These are phyloP conservation scores for Hydraecia micacea DNA, from an alignment of 2,888 invertebrate genomes.

Conservation along the genomic window DNA sequence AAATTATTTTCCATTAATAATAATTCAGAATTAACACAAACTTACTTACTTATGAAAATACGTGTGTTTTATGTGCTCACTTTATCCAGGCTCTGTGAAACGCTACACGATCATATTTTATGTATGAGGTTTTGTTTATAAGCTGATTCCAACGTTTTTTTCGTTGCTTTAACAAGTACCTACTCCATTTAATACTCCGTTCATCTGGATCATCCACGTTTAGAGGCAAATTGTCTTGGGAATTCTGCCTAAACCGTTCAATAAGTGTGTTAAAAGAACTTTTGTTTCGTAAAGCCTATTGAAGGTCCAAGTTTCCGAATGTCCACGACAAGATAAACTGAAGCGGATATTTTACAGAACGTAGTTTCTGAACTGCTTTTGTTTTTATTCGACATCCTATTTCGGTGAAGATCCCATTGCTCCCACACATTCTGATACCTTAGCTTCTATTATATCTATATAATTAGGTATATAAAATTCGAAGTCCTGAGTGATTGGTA, in stretches of 20 bases:
- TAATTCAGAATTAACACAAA: slow-evolving; percentile 13
- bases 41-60: slow-evolving; percentile 1
- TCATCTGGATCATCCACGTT: slow-evolving; percentile 35
- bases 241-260: slow-evolving; percentile 18
- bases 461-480: too few species aligned
- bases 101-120: slow-evolving; percentile 15
- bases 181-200: slow-evolving; percentile 23
- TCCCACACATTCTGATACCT: background rate
- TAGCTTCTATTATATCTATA: too few species aligned
- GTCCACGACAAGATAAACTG: slow-evolving; percentile 33
- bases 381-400: slow-evolving; percentile 30
- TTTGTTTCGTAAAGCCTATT: slow-evolving; percentile 48
- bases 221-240: slow-evolving; percentile 24
- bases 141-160: slow-evolving; percentile 31
- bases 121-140: slow-evolving; percentile 35
- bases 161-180: slow-evolving; percentile 6
- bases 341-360: slow-evolving; percentile 41
- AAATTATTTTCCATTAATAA: slow-evolving; percentile 20
- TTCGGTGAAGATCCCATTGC: background rate
- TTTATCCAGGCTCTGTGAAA: slow-evolving; percentile 24
- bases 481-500: too few species aligned
- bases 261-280: slow-evolving; percentile 38
- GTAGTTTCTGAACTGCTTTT: slow-evolving; percentile 36
- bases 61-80: slow-evolving; percentile 8
- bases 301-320: slow-evolving; percentile 31